phyloP scores from a whole-genome alignment of 2,888 invertebrate genomes.

The Bembecia ichneumoniformis region DNA sequence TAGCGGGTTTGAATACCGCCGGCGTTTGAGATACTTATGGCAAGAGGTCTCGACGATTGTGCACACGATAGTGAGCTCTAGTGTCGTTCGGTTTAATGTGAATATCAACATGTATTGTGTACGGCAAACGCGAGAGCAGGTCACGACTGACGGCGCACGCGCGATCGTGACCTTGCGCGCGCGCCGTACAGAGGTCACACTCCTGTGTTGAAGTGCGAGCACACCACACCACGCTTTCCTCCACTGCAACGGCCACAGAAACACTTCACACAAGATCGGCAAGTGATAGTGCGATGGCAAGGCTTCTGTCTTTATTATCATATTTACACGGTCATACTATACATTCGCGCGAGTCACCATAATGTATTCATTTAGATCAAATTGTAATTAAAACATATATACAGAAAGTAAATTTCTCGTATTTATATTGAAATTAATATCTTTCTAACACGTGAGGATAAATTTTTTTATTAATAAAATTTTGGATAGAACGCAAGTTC shows the following conservation, averaged over 20 bases:
- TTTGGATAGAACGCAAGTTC: too few species aligned
- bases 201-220: conserved; percentile 57
- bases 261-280: conserved; percentile 2
- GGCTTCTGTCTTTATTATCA: not conserved
- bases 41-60: conserved; percentile 34
- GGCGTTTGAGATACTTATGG: conserved; percentile 37
- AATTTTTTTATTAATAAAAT: too few species aligned
- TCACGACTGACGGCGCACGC: conserved; percentile 69
- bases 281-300: not conserved
- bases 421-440: too few species aligned
- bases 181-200: conserved; percentile 63
- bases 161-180: conserved; percentile 70
- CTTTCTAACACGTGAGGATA: too few species aligned
- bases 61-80: conserved; percentile 52
- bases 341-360: too few species aligned
- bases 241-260: conserved; percentile 4
- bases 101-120: conserved; percentile 36
- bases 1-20: conserved; percentile 27
- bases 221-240: conserved; percentile 40
- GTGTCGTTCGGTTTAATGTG: conserved; percentile 37
- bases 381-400: too few species aligned
- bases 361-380: too few species aligned
- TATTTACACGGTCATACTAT: not conserved
- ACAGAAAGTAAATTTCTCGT: too few species aligned
- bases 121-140: conserved; percentile 58